Conservation (phyloP, 2,113 vertebrate species). For the Tretioscincus oriximinensis region DNA sequence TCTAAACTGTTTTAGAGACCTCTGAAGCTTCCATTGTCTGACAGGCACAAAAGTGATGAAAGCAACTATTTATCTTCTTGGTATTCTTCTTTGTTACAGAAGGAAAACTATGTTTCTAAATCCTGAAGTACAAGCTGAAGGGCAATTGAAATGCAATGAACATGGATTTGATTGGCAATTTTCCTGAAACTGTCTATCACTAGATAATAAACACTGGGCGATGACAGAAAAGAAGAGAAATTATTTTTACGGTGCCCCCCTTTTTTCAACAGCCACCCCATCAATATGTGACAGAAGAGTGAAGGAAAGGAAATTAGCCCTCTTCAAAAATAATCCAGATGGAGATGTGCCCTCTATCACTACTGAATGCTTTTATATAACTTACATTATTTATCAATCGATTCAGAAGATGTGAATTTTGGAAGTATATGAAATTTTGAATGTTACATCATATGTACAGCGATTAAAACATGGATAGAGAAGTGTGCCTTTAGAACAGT, state of each 20-base stretch:
- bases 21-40: conserved; percentile 53
- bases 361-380: conserved; percentile 71
- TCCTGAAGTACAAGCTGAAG: conserved; percentile 66
- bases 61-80: conserved; percentile 59
- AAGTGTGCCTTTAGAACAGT: not conserved
- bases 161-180: conserved; percentile 82
- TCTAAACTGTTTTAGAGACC: conserved; percentile 40
- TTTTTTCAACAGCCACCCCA: conserved; percentile 63
- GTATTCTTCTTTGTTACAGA: conserved; percentile 52
- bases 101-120: conserved; percentile 69
- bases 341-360: conserved; percentile 40
- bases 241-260: conserved; percentile 71
- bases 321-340: conserved; percentile 66
- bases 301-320: conserved; percentile 52
- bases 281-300: conserved; percentile 76
- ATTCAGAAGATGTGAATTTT: conserved; percentile 57
- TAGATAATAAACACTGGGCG: conserved; percentile 77
- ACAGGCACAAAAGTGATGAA: conserved; percentile 57
- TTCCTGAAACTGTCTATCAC: conserved; percentile 79
- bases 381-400: conserved; percentile 68
- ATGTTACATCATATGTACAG: conserved; percentile 39
- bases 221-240: conserved; percentile 78
- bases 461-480: conserved; percentile 21
- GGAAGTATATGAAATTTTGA: conserved; percentile 60
- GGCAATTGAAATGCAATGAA: conserved; percentile 78